Evolutionary conservation across 2,113 vertebrate species (phyloP).

Genomic region (Albula goreensis): DNA sequence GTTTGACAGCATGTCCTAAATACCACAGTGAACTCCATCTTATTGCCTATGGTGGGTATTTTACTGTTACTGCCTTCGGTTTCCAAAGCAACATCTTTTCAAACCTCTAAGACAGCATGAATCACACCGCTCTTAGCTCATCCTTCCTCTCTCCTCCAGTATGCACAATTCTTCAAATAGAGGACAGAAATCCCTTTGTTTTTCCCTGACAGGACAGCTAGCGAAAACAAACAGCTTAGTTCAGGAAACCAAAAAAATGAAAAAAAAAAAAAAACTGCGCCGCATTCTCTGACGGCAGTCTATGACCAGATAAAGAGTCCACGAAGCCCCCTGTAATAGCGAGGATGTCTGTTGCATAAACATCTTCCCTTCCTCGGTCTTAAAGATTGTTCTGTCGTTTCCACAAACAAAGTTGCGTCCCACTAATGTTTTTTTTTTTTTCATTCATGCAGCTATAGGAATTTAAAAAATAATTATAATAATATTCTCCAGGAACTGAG

Average conservation of each 20-base stretch:
- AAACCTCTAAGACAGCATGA: neutral
- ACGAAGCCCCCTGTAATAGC: slow-evolving; percentile 34
- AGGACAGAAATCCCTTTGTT: no score
- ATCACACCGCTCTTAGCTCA: neutral
- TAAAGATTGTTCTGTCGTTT: slow-evolving; percentile 26
- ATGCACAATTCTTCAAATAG: no score
- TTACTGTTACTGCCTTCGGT: neutral
- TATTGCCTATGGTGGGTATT: neutral
- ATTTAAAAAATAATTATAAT: neutral
- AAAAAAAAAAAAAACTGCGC: no score
- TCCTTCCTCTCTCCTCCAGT: no score
- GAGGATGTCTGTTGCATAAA: slow-evolving; percentile 44
- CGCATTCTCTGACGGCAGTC: no score
- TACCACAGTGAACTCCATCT: neutral
- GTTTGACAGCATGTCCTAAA: no score
- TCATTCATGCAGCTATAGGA: slow-evolving; percentile 53
- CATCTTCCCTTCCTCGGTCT: slow-evolving; percentile 9
- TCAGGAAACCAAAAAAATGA: no score
- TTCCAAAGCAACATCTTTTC: neutral
- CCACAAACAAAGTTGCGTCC: slow-evolving; percentile 43
- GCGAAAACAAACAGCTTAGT: no score
- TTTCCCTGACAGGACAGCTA: no score
- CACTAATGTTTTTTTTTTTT: slow-evolving; percentile 21
- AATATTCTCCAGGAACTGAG: neutral
- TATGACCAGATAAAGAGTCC: slow-evolving; percentile 35